Evolutionary conservation across 2,797 vertebrate genomes (phyloP).

Genomic region (Alfaro cultratus): DNA sequence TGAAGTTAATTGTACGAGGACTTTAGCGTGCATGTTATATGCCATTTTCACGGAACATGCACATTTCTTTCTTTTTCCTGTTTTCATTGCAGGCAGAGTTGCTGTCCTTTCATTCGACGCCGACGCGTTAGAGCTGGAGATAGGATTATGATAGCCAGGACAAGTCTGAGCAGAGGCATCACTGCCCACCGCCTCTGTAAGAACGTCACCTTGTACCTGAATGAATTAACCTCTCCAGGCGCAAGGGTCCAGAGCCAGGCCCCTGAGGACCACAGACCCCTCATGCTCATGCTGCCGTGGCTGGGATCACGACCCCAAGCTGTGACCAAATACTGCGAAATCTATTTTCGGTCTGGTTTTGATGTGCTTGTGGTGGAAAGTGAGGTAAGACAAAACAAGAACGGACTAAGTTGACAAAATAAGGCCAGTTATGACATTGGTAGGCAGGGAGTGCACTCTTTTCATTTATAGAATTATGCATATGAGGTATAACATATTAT

Average conservation of each 20-base stretch:
- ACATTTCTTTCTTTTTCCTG: background rate
- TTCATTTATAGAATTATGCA: background rate
- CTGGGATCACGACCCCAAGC: slow-evolving; percentile 70
- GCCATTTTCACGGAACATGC: background rate
- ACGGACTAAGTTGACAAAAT: background rate
- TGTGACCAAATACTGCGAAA: slow-evolving; percentile 75
- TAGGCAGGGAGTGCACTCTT: background rate
- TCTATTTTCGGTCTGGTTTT: slow-evolving; percentile 76
- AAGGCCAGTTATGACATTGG: background rate
- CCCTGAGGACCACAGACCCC: slow-evolving; percentile 43
- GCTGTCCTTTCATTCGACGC: background rate
- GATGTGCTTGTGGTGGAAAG: slow-evolving; percentile 80
- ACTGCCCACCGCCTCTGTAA: slow-evolving; percentile 70
- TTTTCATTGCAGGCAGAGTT: background rate
- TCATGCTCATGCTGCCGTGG: slow-evolving; percentile 82
- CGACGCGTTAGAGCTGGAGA: background rate
- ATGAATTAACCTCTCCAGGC: slow-evolving; percentile 27
- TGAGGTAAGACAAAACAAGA: slow-evolving; percentile 45
- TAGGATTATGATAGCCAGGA: slow-evolving; percentile 54
- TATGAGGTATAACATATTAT: background rate
- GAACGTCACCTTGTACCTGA: slow-evolving; percentile 72
- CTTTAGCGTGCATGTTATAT: background rate
- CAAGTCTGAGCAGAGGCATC: slow-evolving; percentile 53
- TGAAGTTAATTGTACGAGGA: background rate
- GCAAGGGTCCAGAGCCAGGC: background rate